Evolutionary conservation across 2,113 vertebrate genomes (phyloP), one percentile per base, ranked within the genome.

Genomic region (Neolamprologus fasciatus): DNA sequence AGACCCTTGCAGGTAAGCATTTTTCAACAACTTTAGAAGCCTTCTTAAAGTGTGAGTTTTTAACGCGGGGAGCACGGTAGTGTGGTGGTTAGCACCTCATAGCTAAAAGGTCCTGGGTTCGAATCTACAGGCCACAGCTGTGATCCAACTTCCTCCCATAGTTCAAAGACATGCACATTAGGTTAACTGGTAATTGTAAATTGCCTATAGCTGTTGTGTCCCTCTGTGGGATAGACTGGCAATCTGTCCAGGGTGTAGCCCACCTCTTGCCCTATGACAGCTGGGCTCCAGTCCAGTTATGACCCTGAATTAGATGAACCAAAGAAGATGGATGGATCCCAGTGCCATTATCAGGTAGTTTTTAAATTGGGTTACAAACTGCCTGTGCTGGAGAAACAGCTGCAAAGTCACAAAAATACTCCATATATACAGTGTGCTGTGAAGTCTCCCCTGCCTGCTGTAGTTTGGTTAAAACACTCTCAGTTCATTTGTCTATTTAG

Each of bases 31-130:
- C 16, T 11, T 73, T 26, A 73, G 37, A 26, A 73, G 37, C 8
- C 21, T 17, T 47, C 71, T 31, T 17, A 26, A 76, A 76, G 45
- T 76, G 40, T 28, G 9, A 47, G 42, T 31, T 78, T 50, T 78
- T 31, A 47, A 7, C 0, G 0, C 0, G 2, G 12, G 21, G 1
- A 17, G 21, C 13, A 45, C 7, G 40, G 40, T 10, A 26, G 40
- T 28, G 21, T 28, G 40, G 21, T 73, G 40, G 23, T 76, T 76
- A 76, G 68, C 21, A 73, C 9, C 9, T 28, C 68, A 73, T 45
- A 28, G 68, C 40, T 26, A 73, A 26, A 73, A 45, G 40, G 40
- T 73, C 21, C 68, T 73, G 5, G 1, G 40, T 73, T 26, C 8
- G 2, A 73, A 45, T 73, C 68, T 42, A 73, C 21, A 17, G 68